phyloP scores from a whole-genome alignment of 1,140 invertebrate species.

The Manduca sexta region DNA sequence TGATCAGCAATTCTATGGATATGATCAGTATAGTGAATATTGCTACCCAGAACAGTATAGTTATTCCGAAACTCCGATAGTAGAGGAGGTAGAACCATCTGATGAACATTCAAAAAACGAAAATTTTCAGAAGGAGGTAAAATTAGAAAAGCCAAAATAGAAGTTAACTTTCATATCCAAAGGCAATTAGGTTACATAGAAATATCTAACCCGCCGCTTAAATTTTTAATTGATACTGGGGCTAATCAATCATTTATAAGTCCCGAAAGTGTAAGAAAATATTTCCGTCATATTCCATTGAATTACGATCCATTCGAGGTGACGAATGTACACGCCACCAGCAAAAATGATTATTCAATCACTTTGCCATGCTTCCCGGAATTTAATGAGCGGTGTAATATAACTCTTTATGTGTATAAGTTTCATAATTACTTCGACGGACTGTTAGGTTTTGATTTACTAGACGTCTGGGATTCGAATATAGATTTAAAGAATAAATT shows the following conservation, averaged over 20 bases:
- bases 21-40: background rate
- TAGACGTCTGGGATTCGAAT: conserved; percentile 14
- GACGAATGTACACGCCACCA: conserved; percentile 11
- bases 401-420: conserved; percentile 22
- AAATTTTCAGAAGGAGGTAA: too few relatives aligned
- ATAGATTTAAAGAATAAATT: conserved; percentile 17
- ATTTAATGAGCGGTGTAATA: conserved; percentile 11
- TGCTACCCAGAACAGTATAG: conserved; percentile 10
- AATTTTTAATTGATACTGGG: conserved; percentile 1
- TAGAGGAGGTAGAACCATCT: background rate
- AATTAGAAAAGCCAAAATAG: too few relatives aligned
- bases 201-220: background rate
- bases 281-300: conserved; percentile 3
- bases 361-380: conserved; percentile 12
- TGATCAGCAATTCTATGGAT: conserved; percentile 5
- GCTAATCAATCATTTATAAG: conserved; percentile 6
- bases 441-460: conserved; percentile 17
- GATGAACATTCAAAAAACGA: background rate
- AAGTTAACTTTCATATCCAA: conserved; percentile 3
- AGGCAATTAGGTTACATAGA: conserved; percentile 5
- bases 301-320: conserved; percentile 10
- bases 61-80: background rate
- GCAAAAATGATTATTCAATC: conserved; percentile 11
- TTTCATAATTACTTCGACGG: conserved; percentile 29
- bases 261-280: conserved; percentile 2